These are phyloP conservation scores for Pseudomyrmex flavicornis DNA, from an alignment of 1,140 invertebrate species.

Conservation along the genomic window DNA sequence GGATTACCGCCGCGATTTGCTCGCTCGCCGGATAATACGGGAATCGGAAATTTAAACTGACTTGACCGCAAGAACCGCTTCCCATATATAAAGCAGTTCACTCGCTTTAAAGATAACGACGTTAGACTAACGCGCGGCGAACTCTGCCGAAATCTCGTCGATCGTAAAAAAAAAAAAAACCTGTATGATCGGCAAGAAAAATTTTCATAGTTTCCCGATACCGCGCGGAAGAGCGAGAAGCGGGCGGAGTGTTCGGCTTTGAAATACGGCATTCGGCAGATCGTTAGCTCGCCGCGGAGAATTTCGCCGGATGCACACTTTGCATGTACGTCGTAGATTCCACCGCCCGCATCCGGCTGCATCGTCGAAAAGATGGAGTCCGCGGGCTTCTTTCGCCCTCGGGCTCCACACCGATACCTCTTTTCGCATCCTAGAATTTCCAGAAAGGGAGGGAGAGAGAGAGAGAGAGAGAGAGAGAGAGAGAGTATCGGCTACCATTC, in stretches of 20 bases:
- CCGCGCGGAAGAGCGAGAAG: constrained; percentile 13
- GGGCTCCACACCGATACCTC: constrained; percentile 13
- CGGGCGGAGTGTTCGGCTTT: background rate
- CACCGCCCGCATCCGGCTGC: constrained; percentile 26
- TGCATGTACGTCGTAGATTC: constrained; percentile 64
- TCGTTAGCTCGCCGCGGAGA: constrained; percentile 62
- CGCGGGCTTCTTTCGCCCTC: constrained; percentile 41
- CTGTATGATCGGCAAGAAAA: no score
- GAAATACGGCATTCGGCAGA: constrained; percentile 57
- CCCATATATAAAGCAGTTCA: constrained; percentile 16
- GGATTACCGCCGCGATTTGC: background rate
- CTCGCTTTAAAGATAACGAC: background rate
- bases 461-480: background rate
- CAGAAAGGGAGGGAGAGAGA: constrained; percentile 1
- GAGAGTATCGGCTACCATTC: constrained; percentile 18
- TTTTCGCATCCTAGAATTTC: background rate
- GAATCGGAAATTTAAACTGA: constrained; percentile 17
- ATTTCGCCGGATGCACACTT: constrained; percentile 59
- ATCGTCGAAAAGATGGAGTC: constrained; percentile 29
- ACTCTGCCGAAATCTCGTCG: constrained; percentile 44
- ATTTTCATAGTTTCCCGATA: constrained; percentile 67
- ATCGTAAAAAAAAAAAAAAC: constrained; percentile 4
- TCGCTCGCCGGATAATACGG: background rate
- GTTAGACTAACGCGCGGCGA: constrained; percentile 35
- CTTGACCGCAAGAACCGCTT: background rate